Base-by-base conservation (phyloP, 2,888 invertebrate species). In the Dryadula phaetusa region DNA sequence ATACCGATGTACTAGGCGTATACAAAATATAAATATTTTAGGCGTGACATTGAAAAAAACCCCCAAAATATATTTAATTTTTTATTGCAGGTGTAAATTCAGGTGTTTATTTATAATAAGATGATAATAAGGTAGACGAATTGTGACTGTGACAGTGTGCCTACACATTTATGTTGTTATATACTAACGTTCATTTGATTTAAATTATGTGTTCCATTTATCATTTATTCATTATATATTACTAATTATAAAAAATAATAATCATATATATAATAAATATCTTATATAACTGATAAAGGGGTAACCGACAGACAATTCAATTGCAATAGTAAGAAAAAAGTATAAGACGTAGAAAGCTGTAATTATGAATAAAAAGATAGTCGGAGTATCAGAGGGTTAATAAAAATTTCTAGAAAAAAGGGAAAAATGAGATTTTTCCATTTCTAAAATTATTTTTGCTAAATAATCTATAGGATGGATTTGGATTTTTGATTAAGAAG, bases 21-120 rank as follows among this genome's bases (percentile, higher is more conserved):
- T 12, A 37, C 12, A 2, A 1, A 32, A 7, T 7, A 32, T 7
- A 32, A 32, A 12, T 37, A 10, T 12, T 37, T 12, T 32, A 5
- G 1, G 32, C 8, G 1, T 12, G 10, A 12, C 37, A 37, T 37
- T n/a, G n/a, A n/a, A n/a, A n/a, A n/a, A n/a, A n/a, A n/a, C n/a
- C n/a, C n/a, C n/a, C n/a, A n/a, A n/a, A 10, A 37, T 37, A 37
- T 56, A 34, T 3, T 34, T 32, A 0, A 53, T 5, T 32, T 37
- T 40, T 8, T 47, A 47, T 47, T 47, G 25, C 47, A 47, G 47
- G 22, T n/a, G n/a, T n/a, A n/a, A n/a, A n/a, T 47, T 47, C 47
- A 47, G 47, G 22, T 47, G 22, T 47, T 22, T 25, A 47, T 47
- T 22, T 47, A 2, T 22, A 47, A 14, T 7, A 14, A 47, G 47